Conservation (phyloP, 2,113 vertebrate species). For the Sphaerodactylus townsendi region DNA sequence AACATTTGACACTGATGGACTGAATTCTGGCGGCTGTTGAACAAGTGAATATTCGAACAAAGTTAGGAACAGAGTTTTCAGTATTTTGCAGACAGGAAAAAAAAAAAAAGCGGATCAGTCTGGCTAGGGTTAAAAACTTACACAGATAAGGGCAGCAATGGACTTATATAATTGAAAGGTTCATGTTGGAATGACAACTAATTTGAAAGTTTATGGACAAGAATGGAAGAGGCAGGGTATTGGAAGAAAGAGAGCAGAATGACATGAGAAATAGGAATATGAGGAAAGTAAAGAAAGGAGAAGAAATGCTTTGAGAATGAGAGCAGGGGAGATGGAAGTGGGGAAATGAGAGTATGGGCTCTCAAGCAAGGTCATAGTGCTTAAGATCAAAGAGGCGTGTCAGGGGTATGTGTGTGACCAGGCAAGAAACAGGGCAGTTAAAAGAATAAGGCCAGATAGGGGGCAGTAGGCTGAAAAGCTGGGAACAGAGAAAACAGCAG, state of each 20-base stretch:
- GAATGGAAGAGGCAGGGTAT: not conserved
- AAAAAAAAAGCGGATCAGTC: not conserved
- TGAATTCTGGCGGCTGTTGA: not conserved
- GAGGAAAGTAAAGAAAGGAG: not conserved
- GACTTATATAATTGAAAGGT: not conserved
- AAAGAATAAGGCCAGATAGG: not conserved
- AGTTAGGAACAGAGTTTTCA: not conserved
- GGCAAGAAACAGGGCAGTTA: not conserved
- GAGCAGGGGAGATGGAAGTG: not conserved
- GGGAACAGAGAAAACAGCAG: not conserved
- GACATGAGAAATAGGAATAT: not conserved
- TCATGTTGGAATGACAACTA: not conserved
- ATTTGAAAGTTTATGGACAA: not conserved
- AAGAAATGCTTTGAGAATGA: not conserved
- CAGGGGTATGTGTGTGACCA: not conserved
- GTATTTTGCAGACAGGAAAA: not conserved
- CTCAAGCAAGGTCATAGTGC: not conserved
- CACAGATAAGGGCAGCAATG: not conserved
- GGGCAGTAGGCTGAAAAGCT: not conserved
- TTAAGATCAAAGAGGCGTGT: not conserved
- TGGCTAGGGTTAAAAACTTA: not conserved
- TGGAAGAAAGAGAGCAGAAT: not conserved
- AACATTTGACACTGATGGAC: not conserved
- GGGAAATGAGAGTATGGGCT: not conserved
- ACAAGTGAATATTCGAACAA: not conserved